A percentile compares a stretch with the other conserved stretches of the same genome.
Conservation (phyloP, 2,888 invertebrate genomes). For the Pollenia angustigena region DNA sequence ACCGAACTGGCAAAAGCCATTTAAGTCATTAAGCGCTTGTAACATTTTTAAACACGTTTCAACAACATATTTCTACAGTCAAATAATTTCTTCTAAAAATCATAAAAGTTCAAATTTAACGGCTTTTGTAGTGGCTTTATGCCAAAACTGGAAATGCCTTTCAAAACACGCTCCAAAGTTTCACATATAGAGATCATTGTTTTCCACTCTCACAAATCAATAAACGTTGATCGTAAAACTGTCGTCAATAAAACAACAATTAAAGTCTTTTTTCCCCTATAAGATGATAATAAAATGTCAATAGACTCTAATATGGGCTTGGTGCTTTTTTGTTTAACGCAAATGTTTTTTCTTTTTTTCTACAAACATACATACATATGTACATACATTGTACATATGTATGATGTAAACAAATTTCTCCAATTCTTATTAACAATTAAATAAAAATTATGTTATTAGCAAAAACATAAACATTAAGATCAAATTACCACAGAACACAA, state of each 20-base stretch:
- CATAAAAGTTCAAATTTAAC: neutral
- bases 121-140: conserved; percentile 17
- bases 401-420: conserved; percentile 53
- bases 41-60: neutral
- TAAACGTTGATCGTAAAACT: conserved; percentile 50
- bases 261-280: conserved; percentile 12
- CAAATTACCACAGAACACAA: conserved; percentile 58
- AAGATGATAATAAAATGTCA: conserved; percentile 38
- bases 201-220: conserved; percentile 6
- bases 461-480: conserved; percentile 64
- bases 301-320: conserved; percentile 23
- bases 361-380: too few relatives aligned
- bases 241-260: conserved; percentile 53
- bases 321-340: conserved; percentile 17
- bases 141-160: conserved; percentile 31
- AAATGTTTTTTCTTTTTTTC: conserved; percentile 6
- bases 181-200: conserved; percentile 18
- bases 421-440: conserved; percentile 66
- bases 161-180: conserved; percentile 7
- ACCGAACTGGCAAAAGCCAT: too few relatives aligned
- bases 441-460: conserved; percentile 68
- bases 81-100: neutral
- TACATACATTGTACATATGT: neutral
- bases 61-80: neutral
- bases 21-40: too few relatives aligned